A percentile compares a stretch with the other conserved stretches of the same genome.
These are phyloP conservation scores for Pheosia gnoma DNA, from an alignment of 2,888 invertebrate species.

Conservation along the genomic window DNA sequence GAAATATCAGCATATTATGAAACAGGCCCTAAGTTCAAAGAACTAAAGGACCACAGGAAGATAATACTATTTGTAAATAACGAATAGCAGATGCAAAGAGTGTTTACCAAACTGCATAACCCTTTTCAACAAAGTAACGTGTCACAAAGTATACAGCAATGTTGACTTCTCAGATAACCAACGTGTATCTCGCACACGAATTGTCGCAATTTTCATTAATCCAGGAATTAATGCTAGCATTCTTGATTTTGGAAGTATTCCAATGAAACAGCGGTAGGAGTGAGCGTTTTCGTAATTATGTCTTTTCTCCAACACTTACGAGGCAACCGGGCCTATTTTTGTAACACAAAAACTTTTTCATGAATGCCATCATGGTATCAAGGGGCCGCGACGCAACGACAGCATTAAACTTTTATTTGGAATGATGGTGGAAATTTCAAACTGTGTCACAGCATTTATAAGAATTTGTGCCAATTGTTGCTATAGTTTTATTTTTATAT, in stretches of 20 bases:
- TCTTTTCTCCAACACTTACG: constrained; percentile 69
- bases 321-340: constrained; percentile 69
- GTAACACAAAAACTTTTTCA: constrained; percentile 51
- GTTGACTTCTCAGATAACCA: not conserved
- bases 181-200: constrained; percentile 35
- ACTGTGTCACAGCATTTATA: not conserved
- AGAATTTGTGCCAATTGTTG: too few species aligned
- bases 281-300: constrained; percentile 73
- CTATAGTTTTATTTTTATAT: too few species aligned
- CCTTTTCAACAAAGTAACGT: not conserved
- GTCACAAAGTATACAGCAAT: not conserved
- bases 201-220: constrained; percentile 70
- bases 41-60: too few species aligned
- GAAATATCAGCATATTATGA: too few species aligned
- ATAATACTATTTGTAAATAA: too few species aligned
- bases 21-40: too few species aligned
- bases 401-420: constrained; percentile 12
- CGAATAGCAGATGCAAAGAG: not conserved
- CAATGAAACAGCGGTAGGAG: constrained; percentile 72
- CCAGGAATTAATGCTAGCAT: constrained; percentile 70
- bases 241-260: constrained; percentile 74
- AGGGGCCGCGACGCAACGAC: constrained; percentile 19
- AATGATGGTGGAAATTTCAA: constrained; percentile 12
- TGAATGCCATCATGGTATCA: constrained; percentile 47
- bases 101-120: not conserved